Evolutionary conservation across 92 coral and sea anemone species (phyloP).

Genomic region (Nematostella vectensis): DNA sequence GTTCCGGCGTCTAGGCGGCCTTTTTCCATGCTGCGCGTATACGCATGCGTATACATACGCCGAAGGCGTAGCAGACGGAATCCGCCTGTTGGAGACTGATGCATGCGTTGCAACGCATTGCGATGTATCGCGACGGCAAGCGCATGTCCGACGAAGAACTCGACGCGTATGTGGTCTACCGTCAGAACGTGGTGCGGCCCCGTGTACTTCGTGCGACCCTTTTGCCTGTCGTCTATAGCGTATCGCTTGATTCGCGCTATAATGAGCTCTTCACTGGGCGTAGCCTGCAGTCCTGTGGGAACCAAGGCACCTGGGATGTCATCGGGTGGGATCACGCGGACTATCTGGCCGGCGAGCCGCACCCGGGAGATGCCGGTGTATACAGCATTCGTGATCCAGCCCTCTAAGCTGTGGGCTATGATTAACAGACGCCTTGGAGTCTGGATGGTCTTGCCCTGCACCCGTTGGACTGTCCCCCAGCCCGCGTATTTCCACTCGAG

Average conservation of each 20-base stretch:
- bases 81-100: slow-evolving; percentile 13
- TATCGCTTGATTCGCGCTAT: slow-evolving; percentile 28
- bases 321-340: slow-evolving; percentile 14
- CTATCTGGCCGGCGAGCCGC: slow-evolving; percentile 15
- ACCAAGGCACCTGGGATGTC: slow-evolving; percentile 11
- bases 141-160: slow-evolving; percentile 25
- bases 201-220: slow-evolving; percentile 17
- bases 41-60: too few relatives aligned
- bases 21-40: too few relatives aligned
- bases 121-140: background rate
- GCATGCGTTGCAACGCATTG: slow-evolving; percentile 1
- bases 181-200: slow-evolving; percentile 22
- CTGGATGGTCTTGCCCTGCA: slow-evolving; percentile 9
- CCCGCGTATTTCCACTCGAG: slow-evolving; percentile 31
- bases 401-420: slow-evolving; percentile 22
- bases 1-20: too few relatives aligned
- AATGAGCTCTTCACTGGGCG: slow-evolving; percentile 21
- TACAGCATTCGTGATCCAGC: slow-evolving; percentile 34
- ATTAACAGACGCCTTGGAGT: slow-evolving; percentile 17
- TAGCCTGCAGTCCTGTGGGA: slow-evolving; percentile 13
- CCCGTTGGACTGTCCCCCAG: slow-evolving; percentile 20
- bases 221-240: slow-evolving; percentile 27
- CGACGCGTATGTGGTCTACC: slow-evolving; percentile 22
- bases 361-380: slow-evolving; percentile 20
- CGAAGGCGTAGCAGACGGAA: too few relatives aligned